Conservation (phyloP, 1,140 invertebrate species). For the Archegozetes longisetosus region DNA sequence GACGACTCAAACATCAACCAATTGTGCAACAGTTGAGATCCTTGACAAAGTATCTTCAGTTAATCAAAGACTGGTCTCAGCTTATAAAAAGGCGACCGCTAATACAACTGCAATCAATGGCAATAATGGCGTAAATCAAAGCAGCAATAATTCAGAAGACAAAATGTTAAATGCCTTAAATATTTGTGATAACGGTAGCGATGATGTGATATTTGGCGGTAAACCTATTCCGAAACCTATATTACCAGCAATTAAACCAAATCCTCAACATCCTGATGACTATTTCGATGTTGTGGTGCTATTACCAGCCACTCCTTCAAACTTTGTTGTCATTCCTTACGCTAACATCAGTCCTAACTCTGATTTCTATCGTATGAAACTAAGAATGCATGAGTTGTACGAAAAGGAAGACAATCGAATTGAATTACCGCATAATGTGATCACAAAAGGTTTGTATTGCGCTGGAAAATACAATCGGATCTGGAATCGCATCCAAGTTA, state of each 20-base stretch:
- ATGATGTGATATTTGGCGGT: not conserved
- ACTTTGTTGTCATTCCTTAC: not conserved
- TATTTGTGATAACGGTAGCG: not conserved
- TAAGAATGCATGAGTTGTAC: not conserved
- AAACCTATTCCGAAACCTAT: not conserved
- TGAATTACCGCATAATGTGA: not conserved
- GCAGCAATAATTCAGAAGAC: not conserved
- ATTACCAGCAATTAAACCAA: not conserved
- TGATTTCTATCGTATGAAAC: not conserved
- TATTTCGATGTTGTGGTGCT: conserved; percentile 2
- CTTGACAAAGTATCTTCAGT: not conserved
- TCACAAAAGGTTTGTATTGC: not conserved
- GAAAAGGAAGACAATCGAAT: not conserved
- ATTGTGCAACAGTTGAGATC: not conserved
- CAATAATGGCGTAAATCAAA: not conserved
- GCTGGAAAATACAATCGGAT: not conserved
- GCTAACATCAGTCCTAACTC: not conserved
- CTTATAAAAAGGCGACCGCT: not conserved
- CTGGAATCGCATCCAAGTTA: conserved; percentile 8
- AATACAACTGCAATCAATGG: not conserved
- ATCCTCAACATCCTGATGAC: not conserved
- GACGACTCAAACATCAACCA: not conserved
- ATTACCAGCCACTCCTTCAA: not conserved
- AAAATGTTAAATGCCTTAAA: not conserved
- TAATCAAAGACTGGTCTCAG: not conserved